Base-by-base conservation (phyloP, 2,888 invertebrate genomes). In the Girardia tigrina region DNA sequence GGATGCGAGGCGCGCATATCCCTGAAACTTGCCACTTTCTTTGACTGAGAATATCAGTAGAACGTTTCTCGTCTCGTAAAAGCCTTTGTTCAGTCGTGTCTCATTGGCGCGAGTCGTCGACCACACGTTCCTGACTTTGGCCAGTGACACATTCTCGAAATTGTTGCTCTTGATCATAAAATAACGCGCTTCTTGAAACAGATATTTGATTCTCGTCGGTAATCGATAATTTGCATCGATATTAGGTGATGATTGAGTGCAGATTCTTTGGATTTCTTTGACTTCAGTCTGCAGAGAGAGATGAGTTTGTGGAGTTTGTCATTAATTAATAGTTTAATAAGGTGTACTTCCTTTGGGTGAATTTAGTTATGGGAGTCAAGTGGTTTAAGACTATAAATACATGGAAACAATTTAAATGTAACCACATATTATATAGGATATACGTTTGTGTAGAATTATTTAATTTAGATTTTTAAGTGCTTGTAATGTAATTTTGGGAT, bases 121-220 rank as follows among this genome's bases (percentile, higher is more conserved):
- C 97, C 95, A 97, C 1, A 95, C 94, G 78, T 91, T 92, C 86
- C 84, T 82, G 20, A 90, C 90, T 85, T 97, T 97, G 0, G 94
- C 92, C 77, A 97, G 84, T 36, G 90, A 90, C 74, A 97, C 91
- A 84, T 97, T 97, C 85, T 97, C 95, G 77, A 91, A 90, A 85
- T 97, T 97, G 85, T 94, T 95, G 73, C 94, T 94, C 86, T 97
- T 97, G 81, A 97, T 94, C 77, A 97, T 88, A 86, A 94, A 95
- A 86, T 93, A 95, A 78, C 88, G 88, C 72, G 95, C 91, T 83
- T 93, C 93, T 79, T 93, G 88, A 85, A 95, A 94, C 20, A 75
- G 26, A 4, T 75, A 28, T 6, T 74, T 74, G n/a, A 74, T 72
- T 72, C 36, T 72, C n/a, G 73, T 29, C 23, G 73, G 73, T 29